Evolutionary conservation across 2,888 invertebrate genomes (phyloP), one percentile per base, ranked within the genome.

Genomic region (Oscheius myriophilus): DNA sequence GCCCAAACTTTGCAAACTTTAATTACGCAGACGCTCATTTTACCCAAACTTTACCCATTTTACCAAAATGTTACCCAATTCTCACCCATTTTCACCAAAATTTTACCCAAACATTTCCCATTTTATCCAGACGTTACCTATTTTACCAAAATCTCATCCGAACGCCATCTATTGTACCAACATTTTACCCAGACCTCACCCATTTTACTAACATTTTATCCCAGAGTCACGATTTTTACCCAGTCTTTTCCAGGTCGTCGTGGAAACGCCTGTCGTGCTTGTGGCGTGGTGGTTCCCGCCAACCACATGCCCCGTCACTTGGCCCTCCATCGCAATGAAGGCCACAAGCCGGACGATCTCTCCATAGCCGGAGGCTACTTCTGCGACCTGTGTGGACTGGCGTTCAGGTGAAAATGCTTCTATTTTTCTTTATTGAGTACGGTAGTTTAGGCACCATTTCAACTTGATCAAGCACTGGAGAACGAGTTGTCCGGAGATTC

Each of bases 401-500:
- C 71, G 66, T 83, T 83, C 71, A 72, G 81, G 66, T 71, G 12
- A n/a, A 11, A 16, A 2, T 63, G 14, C 21, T 46, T 14, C 9
- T 41, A 52, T 14, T 18, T 1, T 67, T 58, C 16, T 4, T 18
- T 68, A 23, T 49, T 33, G 16, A 42, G 23, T 6, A 23, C 6
- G 25, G 18, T 42, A 14, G 57, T 71, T 51, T 57, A 71, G 71
- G 23, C 75, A 75, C 14, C 76, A 78, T 66, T 42, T 33, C 64
- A 83, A 83, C 58, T 69, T 83, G 45, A 69, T 79, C 46, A 76
- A 76, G 51, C 83, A 83, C 59, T 83, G 83, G 83, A 70, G 80
- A 3, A 72, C 79, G 2, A 68, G 66, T 42, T 83, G 83, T 58
- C 75, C 75, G 1, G 80, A 82, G 63, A 82, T 83, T 25, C 64